Evolutionary conservation across 2,113 vertebrate genomes (phyloP).

Genomic region (Copsychus sechellarum): DNA sequence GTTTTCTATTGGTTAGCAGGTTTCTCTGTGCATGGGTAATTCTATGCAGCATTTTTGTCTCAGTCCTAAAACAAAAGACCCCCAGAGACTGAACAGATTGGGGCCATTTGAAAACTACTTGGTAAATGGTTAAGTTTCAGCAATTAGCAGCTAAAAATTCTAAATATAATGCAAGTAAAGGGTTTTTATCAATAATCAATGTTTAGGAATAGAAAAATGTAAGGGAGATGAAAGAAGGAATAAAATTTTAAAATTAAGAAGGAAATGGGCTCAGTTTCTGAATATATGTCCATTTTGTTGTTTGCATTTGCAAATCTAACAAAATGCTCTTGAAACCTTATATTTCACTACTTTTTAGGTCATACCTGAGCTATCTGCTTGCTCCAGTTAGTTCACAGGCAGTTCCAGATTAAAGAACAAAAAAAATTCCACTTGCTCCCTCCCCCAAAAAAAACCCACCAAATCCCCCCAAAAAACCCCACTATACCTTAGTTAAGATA

Average conservation of each 20-base stretch:
- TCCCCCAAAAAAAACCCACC: not conserved
- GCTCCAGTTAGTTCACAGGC: not conserved
- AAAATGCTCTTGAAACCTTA: not conserved
- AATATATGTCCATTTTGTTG: not conserved
- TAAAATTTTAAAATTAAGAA: not conserved
- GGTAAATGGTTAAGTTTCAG: not conserved
- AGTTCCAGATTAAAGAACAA: not conserved
- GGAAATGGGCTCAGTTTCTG: not conserved
- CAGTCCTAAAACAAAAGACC: not conserved
- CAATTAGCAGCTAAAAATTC: not conserved
- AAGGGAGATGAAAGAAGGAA: not conserved
- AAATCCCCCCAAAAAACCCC: fast-evolving
- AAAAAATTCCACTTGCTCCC: fast-evolving
- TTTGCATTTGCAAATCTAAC: not conserved
- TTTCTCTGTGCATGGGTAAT: not conserved
- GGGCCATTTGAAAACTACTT: not conserved
- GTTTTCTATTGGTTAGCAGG: not conserved
- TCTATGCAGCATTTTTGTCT: not conserved
- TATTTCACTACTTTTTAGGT: not conserved
- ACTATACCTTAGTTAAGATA: not conserved
- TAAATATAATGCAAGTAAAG: not conserved
- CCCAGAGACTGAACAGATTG: not conserved
- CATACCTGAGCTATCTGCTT: not conserved
- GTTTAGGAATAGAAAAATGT: not conserved
- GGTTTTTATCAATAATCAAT: not conserved